These are phyloP conservation scores for Falco novaeseelandiae DNA, from an alignment of 2,797 vertebrate species.

Conservation along the genomic window DNA sequence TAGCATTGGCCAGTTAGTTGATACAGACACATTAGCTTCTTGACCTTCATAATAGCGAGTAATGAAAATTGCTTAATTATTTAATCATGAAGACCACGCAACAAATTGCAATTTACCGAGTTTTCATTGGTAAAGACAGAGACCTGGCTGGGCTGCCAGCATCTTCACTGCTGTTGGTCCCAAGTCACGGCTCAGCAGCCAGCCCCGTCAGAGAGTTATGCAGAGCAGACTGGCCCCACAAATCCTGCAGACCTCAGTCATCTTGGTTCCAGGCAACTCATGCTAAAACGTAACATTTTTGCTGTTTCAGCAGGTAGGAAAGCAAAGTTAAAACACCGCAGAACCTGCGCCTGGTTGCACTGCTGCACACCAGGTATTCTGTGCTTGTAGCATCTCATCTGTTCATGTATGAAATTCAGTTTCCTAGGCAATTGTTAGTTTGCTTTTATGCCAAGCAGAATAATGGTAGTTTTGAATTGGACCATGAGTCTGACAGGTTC, in stretches of 20 bases:
- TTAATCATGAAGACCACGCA: neutral
- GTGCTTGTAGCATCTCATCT: neutral
- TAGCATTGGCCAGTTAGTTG: neutral
- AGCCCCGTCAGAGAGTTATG: neutral
- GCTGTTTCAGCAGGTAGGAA: neutral
- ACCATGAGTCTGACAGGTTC: neutral
- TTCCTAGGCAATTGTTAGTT: neutral
- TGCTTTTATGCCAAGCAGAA: neutral
- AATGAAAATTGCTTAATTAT: constrained; percentile 40
- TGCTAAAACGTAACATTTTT: neutral
- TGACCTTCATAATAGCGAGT: neutral
- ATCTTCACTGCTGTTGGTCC: neutral
- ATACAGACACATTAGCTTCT: neutral
- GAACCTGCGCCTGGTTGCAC: neutral
- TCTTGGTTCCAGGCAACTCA: neutral
- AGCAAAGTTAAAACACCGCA: neutral
- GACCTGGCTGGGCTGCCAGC: neutral
- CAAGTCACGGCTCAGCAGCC: neutral
- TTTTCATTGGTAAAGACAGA: neutral
- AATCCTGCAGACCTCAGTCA: neutral
- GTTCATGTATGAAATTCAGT: fast-evolving
- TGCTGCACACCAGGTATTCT: neutral
- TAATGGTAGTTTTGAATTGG: neutral
- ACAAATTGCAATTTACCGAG: neutral
- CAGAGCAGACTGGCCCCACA: neutral